Base-by-base conservation (phyloP, 2,797 vertebrate genomes). In the Acanthurus lineatus region DNA sequence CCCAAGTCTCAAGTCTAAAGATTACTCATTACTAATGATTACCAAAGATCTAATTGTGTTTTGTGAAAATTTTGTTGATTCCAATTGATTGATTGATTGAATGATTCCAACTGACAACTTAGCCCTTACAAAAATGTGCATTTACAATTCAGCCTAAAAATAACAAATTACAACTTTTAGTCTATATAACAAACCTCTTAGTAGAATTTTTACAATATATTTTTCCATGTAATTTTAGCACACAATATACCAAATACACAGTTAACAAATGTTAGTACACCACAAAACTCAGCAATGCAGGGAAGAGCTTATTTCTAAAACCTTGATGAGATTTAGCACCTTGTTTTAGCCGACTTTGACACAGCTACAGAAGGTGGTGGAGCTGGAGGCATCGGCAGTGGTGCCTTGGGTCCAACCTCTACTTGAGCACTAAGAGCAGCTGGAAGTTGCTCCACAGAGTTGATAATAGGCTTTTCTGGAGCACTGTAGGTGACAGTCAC, bases 301-400 rank as follows among this genome's bases (percentile, higher is more conserved):
- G 2, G 5, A 59, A 20, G 6, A 68, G 17, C 11, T 10, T 59
- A 44, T 47, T 20, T 4, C 7, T 38, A 5, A 20, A 76, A 63
- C 3, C 9, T 7, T 38, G n/a, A 49, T n/a, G 28, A 70, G 53
- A 77, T 59, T 40, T 25, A 74, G 70, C 78, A 92, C 92, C 92
- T 94, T 81, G 88, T 76, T 86, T 88, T 93, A 6, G 78, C 52
- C 4, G 82, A 44, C 71, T 93, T 90, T 38, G 89, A 68, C 22
- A 68, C 72, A 35, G 86, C 51, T 25, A 77, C 35, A 25, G 87
- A 38, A 15, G 89, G 63, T 6, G 90, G 92, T 0, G 87, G 90
- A 4, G 89, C 92, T 17, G 93, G 93, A 0, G 94, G 94, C 93
- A 93, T 91, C 0, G 94, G 94, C 35, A 95, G 86, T 0, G 77